Percentiles rank a stretch among this genome's conserved stretches.
phyloP scores from a whole-genome alignment of 2,888 invertebrate species.

The Tuberolachnus salignus region DNA sequence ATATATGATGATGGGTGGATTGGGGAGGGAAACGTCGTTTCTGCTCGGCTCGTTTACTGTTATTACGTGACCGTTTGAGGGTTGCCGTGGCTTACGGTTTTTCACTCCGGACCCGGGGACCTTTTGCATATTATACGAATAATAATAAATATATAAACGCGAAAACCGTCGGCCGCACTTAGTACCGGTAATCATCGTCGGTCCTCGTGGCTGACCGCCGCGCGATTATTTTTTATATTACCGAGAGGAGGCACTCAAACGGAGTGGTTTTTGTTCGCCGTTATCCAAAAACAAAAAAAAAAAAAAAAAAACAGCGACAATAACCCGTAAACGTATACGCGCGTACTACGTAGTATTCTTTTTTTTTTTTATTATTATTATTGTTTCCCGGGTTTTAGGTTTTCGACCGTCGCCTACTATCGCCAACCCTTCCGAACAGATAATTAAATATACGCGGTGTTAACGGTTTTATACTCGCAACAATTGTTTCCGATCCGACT shows the following conservation, averaged over 20 bases:
- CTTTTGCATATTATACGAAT: slow-evolving; percentile 38
- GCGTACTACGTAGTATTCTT: background rate
- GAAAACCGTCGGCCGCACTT: slow-evolving; percentile 11
- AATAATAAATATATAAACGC: background rate
- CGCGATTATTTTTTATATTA: slow-evolving; percentile 46
- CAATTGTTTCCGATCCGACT: background rate
- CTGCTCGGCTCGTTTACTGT: slow-evolving; percentile 12
- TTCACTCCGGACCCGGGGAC: slow-evolving; percentile 34
- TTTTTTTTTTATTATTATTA: slow-evolving; percentile 10
- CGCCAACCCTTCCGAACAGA: background rate
- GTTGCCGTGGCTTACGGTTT: slow-evolving; percentile 10
- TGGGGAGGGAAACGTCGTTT: background rate
- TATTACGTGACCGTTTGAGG: background rate
- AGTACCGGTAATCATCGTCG: slow-evolving; percentile 7
- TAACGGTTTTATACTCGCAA: background rate
- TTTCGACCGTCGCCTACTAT: background rate
- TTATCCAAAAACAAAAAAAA: background rate
- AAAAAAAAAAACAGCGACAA: slow-evolving; percentile 43
- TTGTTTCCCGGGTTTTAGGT: slow-evolving; percentile 1
- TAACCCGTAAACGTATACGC: slow-evolving; percentile 2
- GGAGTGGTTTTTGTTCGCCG: slow-evolving; percentile 1
- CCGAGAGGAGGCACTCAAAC: slow-evolving; percentile 7
- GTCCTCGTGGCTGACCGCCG: slow-evolving; percentile 12
- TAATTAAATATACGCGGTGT: slow-evolving; percentile 31
- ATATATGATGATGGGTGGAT: too few relatives aligned